Percentiles rank a stretch among this genome's conserved stretches.
phyloP scores from a whole-genome alignment of 2,113 vertebrate genomes.

The Caranx ignobilis region DNA sequence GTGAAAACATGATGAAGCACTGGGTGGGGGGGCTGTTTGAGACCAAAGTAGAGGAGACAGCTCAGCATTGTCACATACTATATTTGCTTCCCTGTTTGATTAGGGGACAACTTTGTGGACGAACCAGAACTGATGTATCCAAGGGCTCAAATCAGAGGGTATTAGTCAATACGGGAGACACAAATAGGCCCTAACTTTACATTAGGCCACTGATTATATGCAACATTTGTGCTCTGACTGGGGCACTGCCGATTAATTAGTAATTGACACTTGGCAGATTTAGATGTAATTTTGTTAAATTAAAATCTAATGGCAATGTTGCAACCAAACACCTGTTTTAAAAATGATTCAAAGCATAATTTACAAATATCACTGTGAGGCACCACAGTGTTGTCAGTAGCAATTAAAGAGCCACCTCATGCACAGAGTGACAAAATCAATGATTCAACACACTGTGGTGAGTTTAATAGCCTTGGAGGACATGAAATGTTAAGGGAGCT shows the following conservation, averaged over 20 bases:
- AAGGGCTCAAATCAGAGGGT: slow-evolving; percentile 46
- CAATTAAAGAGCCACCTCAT: slow-evolving; percentile 74
- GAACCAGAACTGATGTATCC: slow-evolving; percentile 58
- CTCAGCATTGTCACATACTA: slow-evolving; percentile 69
- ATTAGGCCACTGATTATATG: background rate
- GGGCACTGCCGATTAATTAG: slow-evolving; percentile 10
- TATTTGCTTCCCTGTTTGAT: slow-evolving; percentile 67
- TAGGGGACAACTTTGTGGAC: slow-evolving; percentile 68
- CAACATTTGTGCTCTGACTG: background rate
- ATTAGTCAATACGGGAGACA: slow-evolving; percentile 42
- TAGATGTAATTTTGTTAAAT: slow-evolving; percentile 18
- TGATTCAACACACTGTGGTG: slow-evolving; percentile 70
- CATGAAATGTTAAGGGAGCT: slow-evolving; percentile 60
- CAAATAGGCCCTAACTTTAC: slow-evolving; percentile 26
- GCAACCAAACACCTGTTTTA: slow-evolving; percentile 3
- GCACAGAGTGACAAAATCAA: slow-evolving; percentile 78
- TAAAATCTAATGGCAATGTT: background rate
- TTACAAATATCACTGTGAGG: slow-evolving; percentile 47
- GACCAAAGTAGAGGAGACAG: slow-evolving; percentile 68
- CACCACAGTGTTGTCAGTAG: slow-evolving; percentile 60
- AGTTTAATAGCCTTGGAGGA: slow-evolving; percentile 68
- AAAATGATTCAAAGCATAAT: slow-evolving; percentile 34
- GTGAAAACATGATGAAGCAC: slow-evolving; percentile 73
- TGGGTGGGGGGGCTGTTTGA: slow-evolving; percentile 57
- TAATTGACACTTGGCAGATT: background rate